Conservation (phyloP, 1,140 invertebrate genomes). For the Dendrolimus punctatus region DNA sequence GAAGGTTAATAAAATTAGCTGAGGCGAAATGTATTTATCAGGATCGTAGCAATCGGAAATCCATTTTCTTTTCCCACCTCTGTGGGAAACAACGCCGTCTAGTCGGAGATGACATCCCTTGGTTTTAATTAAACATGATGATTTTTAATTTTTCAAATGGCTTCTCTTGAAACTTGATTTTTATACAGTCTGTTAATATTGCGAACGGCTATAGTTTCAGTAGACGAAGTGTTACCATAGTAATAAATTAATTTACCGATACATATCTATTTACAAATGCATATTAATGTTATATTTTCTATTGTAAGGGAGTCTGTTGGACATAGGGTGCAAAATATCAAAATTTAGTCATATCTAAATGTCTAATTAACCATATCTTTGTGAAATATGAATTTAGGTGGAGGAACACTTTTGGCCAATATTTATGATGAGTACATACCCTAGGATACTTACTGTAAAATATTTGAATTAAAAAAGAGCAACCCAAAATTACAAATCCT, state of each 20-base stretch:
- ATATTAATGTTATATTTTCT: conserved; percentile 49
- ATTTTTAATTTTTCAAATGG: not conserved
- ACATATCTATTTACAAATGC: conserved; percentile 61
- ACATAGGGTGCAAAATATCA: conserved; percentile 35
- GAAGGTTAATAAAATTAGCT: too few species aligned
- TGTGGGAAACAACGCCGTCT: too few species aligned
- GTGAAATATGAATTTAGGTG: too few species aligned
- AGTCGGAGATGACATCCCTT: too few species aligned
- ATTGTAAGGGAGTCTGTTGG: conserved; percentile 46
- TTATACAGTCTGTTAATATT: conserved; percentile 8
- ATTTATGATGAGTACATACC: too few species aligned
- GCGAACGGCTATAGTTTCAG: conserved; percentile 20
- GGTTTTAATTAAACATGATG: too few species aligned
- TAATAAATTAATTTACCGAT: conserved; percentile 53
- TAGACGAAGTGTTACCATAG: conserved; percentile 63
- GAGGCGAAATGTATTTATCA: not conserved
- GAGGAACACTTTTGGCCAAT: too few species aligned
- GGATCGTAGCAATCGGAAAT: conserved; percentile 1
- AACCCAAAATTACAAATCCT: too few species aligned
- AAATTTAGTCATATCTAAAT: conserved; percentile 25
- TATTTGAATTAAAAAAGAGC: too few species aligned
- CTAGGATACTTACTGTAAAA: too few species aligned
- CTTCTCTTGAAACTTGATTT: conserved; percentile 8
- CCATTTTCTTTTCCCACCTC: not conserved
- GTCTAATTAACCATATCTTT: conserved; percentile 42